Evolutionary conservation across 2,888 invertebrate species (phyloP).

Genomic region (Sarcophaga subvicina): DNA sequence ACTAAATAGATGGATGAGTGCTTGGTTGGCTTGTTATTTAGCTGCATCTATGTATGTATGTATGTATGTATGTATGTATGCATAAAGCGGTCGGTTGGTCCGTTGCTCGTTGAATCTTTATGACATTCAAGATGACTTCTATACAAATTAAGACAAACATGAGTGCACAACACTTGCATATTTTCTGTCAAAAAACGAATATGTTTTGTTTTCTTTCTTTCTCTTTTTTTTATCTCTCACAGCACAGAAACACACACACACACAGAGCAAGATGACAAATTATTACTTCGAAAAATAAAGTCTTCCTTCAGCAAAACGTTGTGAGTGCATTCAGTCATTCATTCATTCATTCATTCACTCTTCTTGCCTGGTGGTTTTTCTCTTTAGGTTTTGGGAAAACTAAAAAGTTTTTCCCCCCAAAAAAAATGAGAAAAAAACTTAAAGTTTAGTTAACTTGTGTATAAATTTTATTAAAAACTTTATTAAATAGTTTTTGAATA

Average conservation of each 20-base stretch:
- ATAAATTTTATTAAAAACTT: conserved; percentile 65
- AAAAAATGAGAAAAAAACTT: neutral
- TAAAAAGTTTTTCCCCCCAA: conserved; percentile 38
- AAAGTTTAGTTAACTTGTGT: conserved; percentile 57
- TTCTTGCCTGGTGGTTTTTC: conserved; percentile 13
- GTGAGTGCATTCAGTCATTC: conserved; percentile 10
- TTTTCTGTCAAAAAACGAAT: conserved; percentile 56
- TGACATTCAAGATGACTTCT: conserved; percentile 63
- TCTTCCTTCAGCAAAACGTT: conserved; percentile 35
- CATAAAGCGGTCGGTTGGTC: neutral
- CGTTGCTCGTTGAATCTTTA: neutral
- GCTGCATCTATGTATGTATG: neutral
- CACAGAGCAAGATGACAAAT: conserved; percentile 44
- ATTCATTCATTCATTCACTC: too few relatives aligned
- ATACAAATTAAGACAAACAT: conserved; percentile 64
- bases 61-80: neutral
- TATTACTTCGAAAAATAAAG: conserved; percentile 47
- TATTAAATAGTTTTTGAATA: conserved; percentile 48
- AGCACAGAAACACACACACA: neutral
- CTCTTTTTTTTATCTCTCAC: neutral
- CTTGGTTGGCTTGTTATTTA: conserved; percentile 14
- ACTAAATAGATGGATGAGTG: conserved; percentile 42
- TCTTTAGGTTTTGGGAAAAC: neutral
- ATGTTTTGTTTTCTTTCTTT: conserved; percentile 40
- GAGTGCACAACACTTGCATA: conserved; percentile 55